phyloP scores from a whole-genome alignment of 2,888 invertebrate genomes.

The Rhaphigaster nebulosa region DNA sequence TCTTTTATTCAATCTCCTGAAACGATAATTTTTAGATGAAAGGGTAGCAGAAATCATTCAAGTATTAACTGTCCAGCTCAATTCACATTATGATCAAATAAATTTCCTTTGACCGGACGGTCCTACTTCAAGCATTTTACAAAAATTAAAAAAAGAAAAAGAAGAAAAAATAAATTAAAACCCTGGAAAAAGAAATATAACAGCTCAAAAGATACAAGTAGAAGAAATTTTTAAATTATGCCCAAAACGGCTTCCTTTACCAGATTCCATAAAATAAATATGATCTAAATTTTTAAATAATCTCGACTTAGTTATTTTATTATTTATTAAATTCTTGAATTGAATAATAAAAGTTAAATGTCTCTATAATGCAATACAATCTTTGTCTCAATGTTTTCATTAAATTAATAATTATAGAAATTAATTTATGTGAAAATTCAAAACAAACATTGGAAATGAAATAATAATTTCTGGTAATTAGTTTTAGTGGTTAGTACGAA shows the following conservation, averaged over 20 bases:
- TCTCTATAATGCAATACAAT: neutral
- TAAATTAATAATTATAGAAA: neutral
- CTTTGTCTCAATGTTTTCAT: neutral
- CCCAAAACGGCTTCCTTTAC: neutral
- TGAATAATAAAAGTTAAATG: neutral
- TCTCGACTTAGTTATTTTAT: neutral
- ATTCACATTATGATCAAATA: slow-evolving; percentile 53
- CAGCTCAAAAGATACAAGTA: neutral
- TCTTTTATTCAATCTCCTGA: slow-evolving; percentile 52
- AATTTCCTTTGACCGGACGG: slow-evolving; percentile 52
- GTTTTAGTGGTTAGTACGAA: no score
- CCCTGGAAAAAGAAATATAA: slow-evolving; percentile 23
- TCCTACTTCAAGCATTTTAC: slow-evolving; percentile 52
- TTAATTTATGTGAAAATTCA: neutral
- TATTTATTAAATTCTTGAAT: neutral
- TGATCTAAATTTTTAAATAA: neutral
- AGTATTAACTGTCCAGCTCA: slow-evolving; percentile 52
- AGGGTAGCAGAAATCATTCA: slow-evolving; percentile 53
- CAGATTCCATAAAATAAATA: neutral
- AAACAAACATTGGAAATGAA: neutral
- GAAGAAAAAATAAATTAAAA: no score
- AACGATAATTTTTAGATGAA: slow-evolving; percentile 55
- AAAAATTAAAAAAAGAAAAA: slow-evolving; percentile 15
- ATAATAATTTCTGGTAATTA: neutral
- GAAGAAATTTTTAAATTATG: neutral